Evolutionary conservation across 1,140 invertebrate genomes (phyloP).

Genomic region (Amyelois transitella): DNA sequence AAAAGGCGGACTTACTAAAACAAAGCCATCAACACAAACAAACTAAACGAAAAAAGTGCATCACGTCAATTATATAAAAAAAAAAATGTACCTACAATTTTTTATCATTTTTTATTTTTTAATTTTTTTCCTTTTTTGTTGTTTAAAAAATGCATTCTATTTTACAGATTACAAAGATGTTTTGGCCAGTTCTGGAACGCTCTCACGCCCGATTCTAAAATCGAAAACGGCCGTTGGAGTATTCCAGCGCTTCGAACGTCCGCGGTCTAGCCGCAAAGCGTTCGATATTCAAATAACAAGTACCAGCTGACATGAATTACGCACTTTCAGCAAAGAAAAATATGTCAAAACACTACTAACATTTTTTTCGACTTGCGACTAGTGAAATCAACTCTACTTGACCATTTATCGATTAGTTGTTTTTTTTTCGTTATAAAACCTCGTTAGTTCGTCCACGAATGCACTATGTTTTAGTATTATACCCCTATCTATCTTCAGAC

Average conservation of each 20-base stretch:
- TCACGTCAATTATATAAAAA: slow-evolving; percentile 50
- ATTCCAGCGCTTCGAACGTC: slow-evolving; percentile 44
- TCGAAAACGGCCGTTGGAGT: slow-evolving; percentile 42
- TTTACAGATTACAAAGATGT: slow-evolving; percentile 56
- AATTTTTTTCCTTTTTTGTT: slow-evolving; percentile 44
- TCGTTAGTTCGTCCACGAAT: slow-evolving; percentile 61
- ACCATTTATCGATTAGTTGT: slow-evolving; percentile 68
- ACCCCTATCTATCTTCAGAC: slow-evolving; percentile 48
- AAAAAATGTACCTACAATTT: slow-evolving; percentile 44
- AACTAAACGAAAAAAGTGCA: slow-evolving; percentile 62
- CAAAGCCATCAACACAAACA: slow-evolving; percentile 60
- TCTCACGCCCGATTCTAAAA: slow-evolving; percentile 36
- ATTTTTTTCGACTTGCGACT: slow-evolving; percentile 74
- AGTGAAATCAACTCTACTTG: slow-evolving; percentile 75
- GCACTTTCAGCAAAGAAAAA: slow-evolving; percentile 77
- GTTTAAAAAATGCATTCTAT: slow-evolving; percentile 62
- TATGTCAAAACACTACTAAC: slow-evolving; percentile 76
- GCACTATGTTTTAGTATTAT: slow-evolving; percentile 65
- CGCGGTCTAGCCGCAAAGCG: slow-evolving; percentile 7
- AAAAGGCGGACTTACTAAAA: slow-evolving; percentile 58
- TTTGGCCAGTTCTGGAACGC: slow-evolving; percentile 46
- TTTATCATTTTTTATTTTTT: slow-evolving; percentile 42
- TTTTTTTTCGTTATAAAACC: slow-evolving; percentile 48
- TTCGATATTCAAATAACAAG: slow-evolving; percentile 50
- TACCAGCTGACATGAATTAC: slow-evolving; percentile 75